Percentiles rank a stretch among this genome's conserved stretches.
phyloP scores from a whole-genome alignment of 2,113 vertebrate species.

The Lathamus discolor region DNA sequence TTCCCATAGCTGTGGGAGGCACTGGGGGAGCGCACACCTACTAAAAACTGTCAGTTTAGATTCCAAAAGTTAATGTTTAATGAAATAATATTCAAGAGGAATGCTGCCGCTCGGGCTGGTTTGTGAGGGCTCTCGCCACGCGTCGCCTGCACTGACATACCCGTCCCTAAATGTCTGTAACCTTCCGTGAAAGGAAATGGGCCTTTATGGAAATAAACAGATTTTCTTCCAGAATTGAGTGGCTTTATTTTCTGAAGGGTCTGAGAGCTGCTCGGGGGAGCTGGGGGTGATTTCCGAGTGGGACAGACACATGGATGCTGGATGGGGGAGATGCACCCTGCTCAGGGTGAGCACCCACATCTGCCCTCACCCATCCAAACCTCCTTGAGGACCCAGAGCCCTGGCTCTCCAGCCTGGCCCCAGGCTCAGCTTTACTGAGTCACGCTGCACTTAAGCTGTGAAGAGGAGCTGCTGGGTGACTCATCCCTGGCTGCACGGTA shows the following conservation, averaged over 20 bases:
- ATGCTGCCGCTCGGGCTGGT: background rate
- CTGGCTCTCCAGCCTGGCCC: background rate
- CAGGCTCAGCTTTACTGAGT: background rate
- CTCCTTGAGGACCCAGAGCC: background rate
- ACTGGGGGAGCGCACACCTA: background rate
- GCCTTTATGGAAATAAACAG: conserved; percentile 10
- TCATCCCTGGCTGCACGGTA: background rate
- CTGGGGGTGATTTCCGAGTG: background rate
- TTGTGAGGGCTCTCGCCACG: background rate
- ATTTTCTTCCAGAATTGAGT: background rate
- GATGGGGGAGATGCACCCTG: background rate
- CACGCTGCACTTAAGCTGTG: background rate
- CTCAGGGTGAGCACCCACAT: fast-evolving
- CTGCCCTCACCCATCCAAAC: background rate
- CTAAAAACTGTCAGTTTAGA: background rate
- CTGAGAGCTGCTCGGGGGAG: background rate
- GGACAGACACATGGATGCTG: fast-evolving
- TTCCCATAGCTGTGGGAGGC: background rate
- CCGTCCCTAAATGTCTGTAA: background rate
- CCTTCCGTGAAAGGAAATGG: fast-evolving
- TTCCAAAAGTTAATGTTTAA: conserved; percentile 29
- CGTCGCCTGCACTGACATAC: fast-evolving
- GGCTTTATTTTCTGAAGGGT: background rate
- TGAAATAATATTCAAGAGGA: background rate
- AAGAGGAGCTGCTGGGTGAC: background rate